phyloP scores from a whole-genome alignment of 2,113 vertebrate species.

The Xyrauchen texanus region DNA sequence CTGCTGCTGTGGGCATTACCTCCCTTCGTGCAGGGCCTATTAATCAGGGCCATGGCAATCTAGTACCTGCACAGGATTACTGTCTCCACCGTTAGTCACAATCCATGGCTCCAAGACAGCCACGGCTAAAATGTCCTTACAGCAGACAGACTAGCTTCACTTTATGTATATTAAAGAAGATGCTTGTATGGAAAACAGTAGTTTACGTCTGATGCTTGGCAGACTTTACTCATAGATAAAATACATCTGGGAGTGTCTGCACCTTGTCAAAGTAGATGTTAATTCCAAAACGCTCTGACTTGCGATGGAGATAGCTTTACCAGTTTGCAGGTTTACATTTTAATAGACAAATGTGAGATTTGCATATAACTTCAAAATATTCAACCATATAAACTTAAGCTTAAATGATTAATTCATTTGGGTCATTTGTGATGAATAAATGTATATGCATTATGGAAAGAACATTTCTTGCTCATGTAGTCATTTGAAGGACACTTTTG shows the following conservation, averaged over 20 bases:
- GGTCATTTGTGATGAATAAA: no score
- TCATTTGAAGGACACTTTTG: no score
- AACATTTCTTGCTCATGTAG: no score
- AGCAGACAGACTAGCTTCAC: constrained; percentile 33
- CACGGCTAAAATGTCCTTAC: constrained; percentile 22
- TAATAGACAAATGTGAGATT: no score
- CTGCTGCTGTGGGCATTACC: constrained; percentile 37
- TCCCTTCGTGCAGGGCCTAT: constrained; percentile 40
- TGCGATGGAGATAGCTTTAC: constrained; percentile 2
- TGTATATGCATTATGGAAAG: no score
- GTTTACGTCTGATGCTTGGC: constrained; percentile 1
- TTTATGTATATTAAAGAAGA: constrained; percentile 36
- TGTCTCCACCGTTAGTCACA: constrained; percentile 39
- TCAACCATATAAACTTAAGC: no score
- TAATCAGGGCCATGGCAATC: constrained; percentile 35
- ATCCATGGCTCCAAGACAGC: constrained; percentile 33
- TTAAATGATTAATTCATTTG: no score
- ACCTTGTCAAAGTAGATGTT: not conserved
- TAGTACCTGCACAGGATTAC: constrained; percentile 41
- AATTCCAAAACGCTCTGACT: not conserved
- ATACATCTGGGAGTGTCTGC: not conserved
- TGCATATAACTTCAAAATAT: no score
- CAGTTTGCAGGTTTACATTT: not conserved
- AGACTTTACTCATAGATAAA: constrained; percentile 26
- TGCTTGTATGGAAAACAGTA: constrained; percentile 15